Conservation (phyloP, 30 jellyfish, hydroid and myxozoan species). For the Aurelia aurita region DNA sequence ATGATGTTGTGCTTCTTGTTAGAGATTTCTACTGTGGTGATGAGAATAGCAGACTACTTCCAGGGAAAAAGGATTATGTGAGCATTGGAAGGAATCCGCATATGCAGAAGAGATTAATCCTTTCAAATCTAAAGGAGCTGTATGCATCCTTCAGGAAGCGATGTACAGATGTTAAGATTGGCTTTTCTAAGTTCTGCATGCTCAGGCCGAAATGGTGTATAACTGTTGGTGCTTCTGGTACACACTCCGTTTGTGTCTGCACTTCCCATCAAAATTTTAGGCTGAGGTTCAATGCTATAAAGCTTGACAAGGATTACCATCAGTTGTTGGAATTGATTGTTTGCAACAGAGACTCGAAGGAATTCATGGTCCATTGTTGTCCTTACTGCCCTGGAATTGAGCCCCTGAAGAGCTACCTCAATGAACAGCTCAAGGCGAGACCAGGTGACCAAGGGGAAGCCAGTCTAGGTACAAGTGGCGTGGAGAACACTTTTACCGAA, state of each 20-base stretch:
- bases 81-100: conserved; percentile 45
- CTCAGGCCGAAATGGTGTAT: conserved; percentile 84
- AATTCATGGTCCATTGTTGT: conserved; percentile 78
- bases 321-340: conserved; percentile 7
- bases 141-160: conserved; percentile 44
- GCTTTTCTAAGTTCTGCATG: conserved; percentile 73
- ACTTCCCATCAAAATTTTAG: conserved; percentile 73
- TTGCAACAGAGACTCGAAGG: conserved; percentile 28
- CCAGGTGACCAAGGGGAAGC: conserved; percentile 14
- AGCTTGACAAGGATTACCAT: neutral
- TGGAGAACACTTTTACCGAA: conserved; percentile 5
- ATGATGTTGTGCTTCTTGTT: neutral
- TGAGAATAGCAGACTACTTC: conserved; percentile 64
- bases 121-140: conserved; percentile 71
- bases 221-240: conserved; percentile 80
- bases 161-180: conserved; percentile 50
- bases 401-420: conserved; percentile 5
- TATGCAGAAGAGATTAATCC: conserved; percentile 59
- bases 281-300: conserved; percentile 50
- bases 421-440: neutral
- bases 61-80: conserved; percentile 75
- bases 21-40: conserved; percentile 64
- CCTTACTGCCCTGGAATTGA: conserved; percentile 53
- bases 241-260: conserved; percentile 92
- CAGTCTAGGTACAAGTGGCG: too few relatives aligned